Evolutionary conservation across 2,888 invertebrate species (phyloP), one percentile per base, ranked within the genome.

Genomic region (Dryadula phaetusa): DNA sequence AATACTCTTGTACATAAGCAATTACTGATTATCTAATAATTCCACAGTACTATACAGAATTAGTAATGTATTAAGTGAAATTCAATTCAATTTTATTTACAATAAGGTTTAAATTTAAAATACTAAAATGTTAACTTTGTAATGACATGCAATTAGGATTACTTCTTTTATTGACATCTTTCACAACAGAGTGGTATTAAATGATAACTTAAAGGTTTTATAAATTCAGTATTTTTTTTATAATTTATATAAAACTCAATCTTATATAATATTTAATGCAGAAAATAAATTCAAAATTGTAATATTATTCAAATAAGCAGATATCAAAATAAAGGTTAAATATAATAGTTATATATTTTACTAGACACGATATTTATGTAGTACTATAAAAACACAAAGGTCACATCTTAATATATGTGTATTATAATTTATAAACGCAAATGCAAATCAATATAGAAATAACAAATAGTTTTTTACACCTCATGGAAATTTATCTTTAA

Each of bases 141-240:
- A 56, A 56, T 40, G 56, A 40, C 56, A 40, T 56, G 22, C 5
- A 56, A 56, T 56, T 56, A 56, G 25, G 40, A 40, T 56, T 22
- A 56, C 5, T 25, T 56, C 25, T 40, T 56, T 56, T 40, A 40
- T 56, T 56, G 56, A 40, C 52, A 25, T 56, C 56, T 56, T 56
- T 40, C 40, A 56, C 40, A 56, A 56, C 12, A 25, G 8, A 54
- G n/a, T 40, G 8, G 40, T 16, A 40, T 56, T 25, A 56, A 56
- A 22, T 40, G 40, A 56, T 40, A 25, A 56, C 3, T 8, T 16
- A 28, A 28, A 32, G 16, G 10, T 0, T 28, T 4, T 32, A 7
- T 7, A 32, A 37, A 37, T 37, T 12, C 12, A 12, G 12, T 1
- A 37, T 12, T 12, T 2, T 12, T 32, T 32, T 5, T 28, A 16